Percentiles rank a stretch among this genome's conserved stretches.
These are phyloP conservation scores for Eretmocerus hayati DNA, from an alignment of 2,888 invertebrate species.

Conservation along the genomic window DNA sequence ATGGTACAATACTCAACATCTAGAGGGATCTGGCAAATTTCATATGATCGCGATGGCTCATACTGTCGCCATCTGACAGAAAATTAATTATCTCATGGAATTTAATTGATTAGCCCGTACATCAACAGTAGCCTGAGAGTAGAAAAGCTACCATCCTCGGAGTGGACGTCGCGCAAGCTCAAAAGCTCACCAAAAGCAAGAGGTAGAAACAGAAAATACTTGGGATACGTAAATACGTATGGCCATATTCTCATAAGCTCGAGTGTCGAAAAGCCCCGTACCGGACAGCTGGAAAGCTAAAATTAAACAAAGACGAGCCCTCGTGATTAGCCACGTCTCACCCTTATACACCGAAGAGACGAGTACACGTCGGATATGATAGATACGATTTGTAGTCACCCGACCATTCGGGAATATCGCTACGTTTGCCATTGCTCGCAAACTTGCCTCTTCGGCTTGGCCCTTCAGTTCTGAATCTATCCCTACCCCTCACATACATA, in stretches of 20 bases:
- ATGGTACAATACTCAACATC: no score
- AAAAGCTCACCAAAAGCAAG: conserved; percentile 5
- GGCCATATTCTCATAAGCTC: background rate
- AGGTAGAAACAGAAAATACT: conserved; percentile 20
- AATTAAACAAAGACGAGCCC: conserved; percentile 37
- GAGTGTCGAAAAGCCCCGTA: no score
- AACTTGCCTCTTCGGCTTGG: conserved; percentile 10
- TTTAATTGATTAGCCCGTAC: conserved; percentile 22
- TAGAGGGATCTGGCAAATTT: no score
- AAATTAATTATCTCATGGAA: conserved; percentile 23
- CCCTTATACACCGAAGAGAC: conserved; percentile 18
- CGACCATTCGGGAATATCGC: conserved; percentile 21
- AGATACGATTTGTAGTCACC: no score
- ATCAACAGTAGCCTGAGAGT: conserved; percentile 18
- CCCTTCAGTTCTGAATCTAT: no score
- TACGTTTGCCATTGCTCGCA: conserved; percentile 13
- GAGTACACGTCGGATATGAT: no score
- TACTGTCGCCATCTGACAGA: no score
- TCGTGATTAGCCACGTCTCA: conserved; percentile 14
- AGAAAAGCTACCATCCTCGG: no score
- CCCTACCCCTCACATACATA: background rate
- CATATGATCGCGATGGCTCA: no score
- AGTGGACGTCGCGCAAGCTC: background rate
- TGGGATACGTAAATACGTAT: conserved; percentile 19
- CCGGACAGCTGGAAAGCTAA: conserved; percentile 31